Evolutionary conservation across 2,797 vertebrate species (phyloP).

Genomic region (Pseudochromis fuscus): DNA sequence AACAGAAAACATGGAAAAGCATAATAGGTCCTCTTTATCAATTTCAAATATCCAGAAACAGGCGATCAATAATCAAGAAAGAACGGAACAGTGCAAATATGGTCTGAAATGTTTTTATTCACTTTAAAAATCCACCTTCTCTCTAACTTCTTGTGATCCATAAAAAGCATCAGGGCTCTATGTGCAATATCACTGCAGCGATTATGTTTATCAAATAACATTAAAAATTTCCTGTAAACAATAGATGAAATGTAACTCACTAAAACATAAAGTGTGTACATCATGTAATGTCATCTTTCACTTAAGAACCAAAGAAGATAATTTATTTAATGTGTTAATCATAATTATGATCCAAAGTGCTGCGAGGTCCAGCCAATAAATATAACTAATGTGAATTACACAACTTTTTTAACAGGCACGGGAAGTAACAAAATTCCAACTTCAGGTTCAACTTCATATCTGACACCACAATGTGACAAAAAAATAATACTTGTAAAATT

Average conservation of each 20-base stretch:
- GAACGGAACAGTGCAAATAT: background rate
- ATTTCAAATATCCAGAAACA: too few species aligned
- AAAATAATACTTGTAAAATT: constrained; percentile 51
- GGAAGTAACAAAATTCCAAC: constrained; percentile 75
- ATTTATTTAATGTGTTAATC: constrained; percentile 59
- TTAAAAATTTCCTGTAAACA: constrained; percentile 73
- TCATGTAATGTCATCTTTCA: constrained; percentile 49
- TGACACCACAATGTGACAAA: constrained; percentile 54
- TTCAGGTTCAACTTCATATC: constrained; percentile 58
- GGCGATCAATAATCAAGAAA: background rate
- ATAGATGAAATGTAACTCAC: constrained; percentile 58
- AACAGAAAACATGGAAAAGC: too few species aligned
- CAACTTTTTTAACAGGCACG: constrained; percentile 80
- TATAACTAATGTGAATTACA: constrained; percentile 71
- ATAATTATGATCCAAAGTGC: constrained; percentile 77
- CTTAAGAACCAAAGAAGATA: constrained; percentile 45
- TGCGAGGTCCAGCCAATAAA: constrained; percentile 73
- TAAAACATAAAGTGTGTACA: constrained; percentile 53
- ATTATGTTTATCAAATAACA: constrained; percentile 75
- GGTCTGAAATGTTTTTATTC: constrained; percentile 83
- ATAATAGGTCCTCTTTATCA: too few species aligned
- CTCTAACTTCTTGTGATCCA: constrained; percentile 66
- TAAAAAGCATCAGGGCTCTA: constrained; percentile 75
- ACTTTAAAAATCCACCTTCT: constrained; percentile 81
- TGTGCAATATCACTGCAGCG: constrained; percentile 83